Conservation (phyloP, 2,797 vertebrate genomes). For the Otolemur crassicaudatus region DNA sequence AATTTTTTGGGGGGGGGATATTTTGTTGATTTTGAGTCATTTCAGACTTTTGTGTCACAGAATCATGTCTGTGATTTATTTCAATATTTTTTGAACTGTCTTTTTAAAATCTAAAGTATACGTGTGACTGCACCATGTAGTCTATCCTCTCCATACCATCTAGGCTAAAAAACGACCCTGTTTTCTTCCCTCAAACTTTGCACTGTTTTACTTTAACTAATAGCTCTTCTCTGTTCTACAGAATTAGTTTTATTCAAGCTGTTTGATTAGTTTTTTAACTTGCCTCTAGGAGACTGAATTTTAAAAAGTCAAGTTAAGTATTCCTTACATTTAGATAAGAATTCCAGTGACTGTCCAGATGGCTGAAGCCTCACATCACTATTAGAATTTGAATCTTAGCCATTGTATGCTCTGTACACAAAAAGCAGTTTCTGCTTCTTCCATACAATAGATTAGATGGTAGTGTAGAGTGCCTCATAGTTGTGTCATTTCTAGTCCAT, state of each 20-base stretch:
- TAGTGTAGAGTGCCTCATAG: neutral
- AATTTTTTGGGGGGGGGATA: neutral
- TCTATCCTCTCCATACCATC: neutral
- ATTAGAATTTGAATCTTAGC: neutral
- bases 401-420: neutral
- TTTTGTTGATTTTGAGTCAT: neutral
- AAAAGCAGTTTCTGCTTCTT: neutral
- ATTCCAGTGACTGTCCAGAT: neutral
- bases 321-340: neutral
- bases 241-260: neutral
- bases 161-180: neutral
- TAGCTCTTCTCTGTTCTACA: neutral
- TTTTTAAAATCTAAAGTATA: neutral
- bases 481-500: neutral
- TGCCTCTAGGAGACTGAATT: neutral
- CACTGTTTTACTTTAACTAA: neutral
- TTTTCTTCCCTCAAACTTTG: neutral
- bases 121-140: neutral
- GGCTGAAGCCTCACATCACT: neutral
- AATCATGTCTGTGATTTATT: neutral
- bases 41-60: neutral
- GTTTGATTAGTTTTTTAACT: neutral
- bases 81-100: neutral
- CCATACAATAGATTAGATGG: neutral
- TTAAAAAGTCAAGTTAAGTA: neutral